Conservation (phyloP, 2,797 vertebrate species). For the Aulostomus chinensis region DNA sequence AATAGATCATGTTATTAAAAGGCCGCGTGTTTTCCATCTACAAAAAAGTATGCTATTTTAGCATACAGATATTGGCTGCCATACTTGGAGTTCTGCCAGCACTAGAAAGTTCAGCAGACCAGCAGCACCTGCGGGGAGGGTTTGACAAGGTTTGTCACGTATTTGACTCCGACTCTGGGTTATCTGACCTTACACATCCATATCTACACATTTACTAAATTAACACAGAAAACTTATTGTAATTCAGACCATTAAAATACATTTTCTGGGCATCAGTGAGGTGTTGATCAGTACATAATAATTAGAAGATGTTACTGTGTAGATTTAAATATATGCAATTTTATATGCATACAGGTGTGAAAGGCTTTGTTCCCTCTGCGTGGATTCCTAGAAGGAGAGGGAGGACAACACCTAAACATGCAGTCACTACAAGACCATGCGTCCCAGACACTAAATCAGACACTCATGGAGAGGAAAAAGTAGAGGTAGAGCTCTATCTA, state of each 20-base stretch:
- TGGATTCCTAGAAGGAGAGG: slow-evolving; percentile 15
- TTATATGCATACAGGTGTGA: background rate
- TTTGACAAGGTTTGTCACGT: background rate
- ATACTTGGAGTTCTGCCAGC: slow-evolving; percentile 22
- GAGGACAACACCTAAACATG: background rate
- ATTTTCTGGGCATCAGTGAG: too few species aligned
- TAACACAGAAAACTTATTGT: too few species aligned
- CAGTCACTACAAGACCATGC: slow-evolving; percentile 42
- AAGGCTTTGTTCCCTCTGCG: slow-evolving; percentile 1
- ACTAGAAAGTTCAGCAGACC: slow-evolving; percentile 17
- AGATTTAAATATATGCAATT: too few species aligned
- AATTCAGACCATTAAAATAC: too few species aligned
- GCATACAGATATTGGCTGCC: background rate
- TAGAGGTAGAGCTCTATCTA: slow-evolving; percentile 47
- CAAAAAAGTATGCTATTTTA: background rate
- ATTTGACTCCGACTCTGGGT: slow-evolving; percentile 3
- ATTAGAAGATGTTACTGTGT: too few species aligned
- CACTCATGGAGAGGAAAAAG: background rate
- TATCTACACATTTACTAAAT: background rate
- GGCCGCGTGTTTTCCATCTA: too few species aligned
- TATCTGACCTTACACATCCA: background rate
- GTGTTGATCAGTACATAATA: too few species aligned
- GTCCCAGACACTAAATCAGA: slow-evolving; percentile 46
- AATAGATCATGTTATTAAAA: too few species aligned
- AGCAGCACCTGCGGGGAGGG: slow-evolving; percentile 33